These are phyloP conservation scores for Mesopsocus fuscifrons DNA, from an alignment of 2,888 invertebrate genomes.

Conservation along the genomic window DNA sequence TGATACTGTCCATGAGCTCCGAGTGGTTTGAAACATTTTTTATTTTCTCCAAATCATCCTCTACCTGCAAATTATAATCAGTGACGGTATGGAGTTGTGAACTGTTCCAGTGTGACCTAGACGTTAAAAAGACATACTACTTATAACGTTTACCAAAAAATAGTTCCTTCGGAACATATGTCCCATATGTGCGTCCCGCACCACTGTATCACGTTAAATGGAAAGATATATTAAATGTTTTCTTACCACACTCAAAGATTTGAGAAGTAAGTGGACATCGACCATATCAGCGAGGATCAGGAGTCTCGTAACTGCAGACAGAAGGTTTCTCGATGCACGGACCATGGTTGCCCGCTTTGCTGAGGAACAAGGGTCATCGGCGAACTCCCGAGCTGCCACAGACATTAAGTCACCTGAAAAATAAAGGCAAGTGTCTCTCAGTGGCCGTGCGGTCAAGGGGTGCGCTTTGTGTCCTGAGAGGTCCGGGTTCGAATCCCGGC, in stretches of 20 bases:
- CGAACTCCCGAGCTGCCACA: constrained; percentile 80
- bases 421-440: too few species aligned
- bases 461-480: too few species aligned
- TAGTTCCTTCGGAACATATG: too few species aligned
- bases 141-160: neutral
- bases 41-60: constrained; percentile 78
- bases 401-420: constrained; percentile 69
- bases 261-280: constrained; percentile 81
- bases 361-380: constrained; percentile 93
- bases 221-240: too few species aligned
- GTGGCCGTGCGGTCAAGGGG: too few species aligned
- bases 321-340: constrained; percentile 72
- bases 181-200: too few species aligned
- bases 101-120: too few species aligned
- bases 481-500: too few species aligned
- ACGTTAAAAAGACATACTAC: too few species aligned
- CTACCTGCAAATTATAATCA: constrained; percentile 56
- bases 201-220: too few species aligned
- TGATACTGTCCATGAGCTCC: constrained; percentile 76
- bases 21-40: constrained; percentile 84
- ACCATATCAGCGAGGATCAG: constrained; percentile 96
- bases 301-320: constrained; percentile 86
- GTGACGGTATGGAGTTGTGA: too few species aligned
- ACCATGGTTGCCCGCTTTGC: constrained; percentile 89
- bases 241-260: constrained; percentile 67